Conservation (phyloP, 2,888 invertebrate genomes). For the Stenolophus ochropezus region DNA sequence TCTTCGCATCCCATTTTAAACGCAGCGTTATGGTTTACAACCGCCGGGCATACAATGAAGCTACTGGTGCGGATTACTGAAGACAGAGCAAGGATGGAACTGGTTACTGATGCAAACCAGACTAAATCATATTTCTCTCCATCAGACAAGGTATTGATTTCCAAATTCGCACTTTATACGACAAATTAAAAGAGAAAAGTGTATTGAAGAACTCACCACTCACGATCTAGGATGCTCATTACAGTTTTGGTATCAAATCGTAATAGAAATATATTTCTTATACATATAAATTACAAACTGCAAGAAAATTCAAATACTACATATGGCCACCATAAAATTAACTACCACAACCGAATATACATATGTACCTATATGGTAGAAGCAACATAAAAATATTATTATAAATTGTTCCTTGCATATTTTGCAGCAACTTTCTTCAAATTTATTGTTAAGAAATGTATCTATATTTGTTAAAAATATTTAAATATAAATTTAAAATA, state of each 20-base stretch:
- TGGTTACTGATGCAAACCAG: constrained; percentile 34
- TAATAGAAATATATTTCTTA: no score
- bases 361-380: no score
- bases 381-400: no score
- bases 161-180: not conserved
- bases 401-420: no score
- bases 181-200: not conserved
- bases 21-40: constrained; percentile 33
- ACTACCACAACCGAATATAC: no score
- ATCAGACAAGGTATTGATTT: constrained; percentile 23
- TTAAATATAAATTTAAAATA: no score
- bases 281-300: no score
- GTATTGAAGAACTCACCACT: not conserved
- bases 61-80: constrained; percentile 26
- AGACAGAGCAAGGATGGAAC: not conserved
- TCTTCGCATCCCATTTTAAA: constrained; percentile 31
- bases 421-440: no score
- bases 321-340: no score
- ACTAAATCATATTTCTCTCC: constrained; percentile 12
- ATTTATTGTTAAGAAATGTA: no score
- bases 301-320: no score
- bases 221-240: not conserved
- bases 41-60: constrained; percentile 6
- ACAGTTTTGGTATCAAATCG: not conserved
- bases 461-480: no score